Base-by-base conservation (phyloP, 2,888 invertebrate genomes). In the Scaptomyza flava region DNA sequence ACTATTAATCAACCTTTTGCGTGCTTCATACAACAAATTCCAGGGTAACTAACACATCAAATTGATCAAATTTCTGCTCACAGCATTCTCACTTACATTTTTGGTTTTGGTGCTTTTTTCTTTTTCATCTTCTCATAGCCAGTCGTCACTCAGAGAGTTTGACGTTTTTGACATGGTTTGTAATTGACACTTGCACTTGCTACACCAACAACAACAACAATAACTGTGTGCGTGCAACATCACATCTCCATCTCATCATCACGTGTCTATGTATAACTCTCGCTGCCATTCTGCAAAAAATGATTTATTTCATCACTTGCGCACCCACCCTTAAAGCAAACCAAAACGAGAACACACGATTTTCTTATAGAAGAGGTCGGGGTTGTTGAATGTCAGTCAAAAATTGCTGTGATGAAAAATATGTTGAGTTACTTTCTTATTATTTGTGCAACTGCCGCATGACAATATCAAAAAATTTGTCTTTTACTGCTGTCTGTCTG, bases 231-330 rank as follows among this genome's bases (percentile, higher is more conserved):
- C 23, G 30, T 36, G n/a, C 46, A 47, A 34, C 23, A 51, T 41
- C 66, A 47, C 70, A 78, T 81, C 84, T 78, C 62, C 71, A 84
- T 72, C 67, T 85, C 68, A 67, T 70, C 81, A 77, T 69, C 71
- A 69, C 84, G 78, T 77, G 84, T 63, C 62, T 56, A 52, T 68
- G 23, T 23, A 53, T 69, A 17, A 1, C 69, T 66, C 78, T 66
- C 67, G 57, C 64, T 59, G 68, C 58, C 72, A 74, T 68, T 62
- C 66, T 41, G 41, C 60, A 48, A 59, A 79, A 79, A 88, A 90
- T 90, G 90, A 90, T 90, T 90, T 89, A 89, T 90, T 84, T 89
- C 90, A 87, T 89, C 90, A 85, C 88, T 89, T 87, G 73, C 61
- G 77, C 76, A 77, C 56, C 45, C 27, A 3, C n/a, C 27, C 11